Percentiles rank a stretch among this genome's conserved stretches.
phyloP scores from a whole-genome alignment of 2,888 invertebrate genomes.

The Ptilodon capucinus region DNA sequence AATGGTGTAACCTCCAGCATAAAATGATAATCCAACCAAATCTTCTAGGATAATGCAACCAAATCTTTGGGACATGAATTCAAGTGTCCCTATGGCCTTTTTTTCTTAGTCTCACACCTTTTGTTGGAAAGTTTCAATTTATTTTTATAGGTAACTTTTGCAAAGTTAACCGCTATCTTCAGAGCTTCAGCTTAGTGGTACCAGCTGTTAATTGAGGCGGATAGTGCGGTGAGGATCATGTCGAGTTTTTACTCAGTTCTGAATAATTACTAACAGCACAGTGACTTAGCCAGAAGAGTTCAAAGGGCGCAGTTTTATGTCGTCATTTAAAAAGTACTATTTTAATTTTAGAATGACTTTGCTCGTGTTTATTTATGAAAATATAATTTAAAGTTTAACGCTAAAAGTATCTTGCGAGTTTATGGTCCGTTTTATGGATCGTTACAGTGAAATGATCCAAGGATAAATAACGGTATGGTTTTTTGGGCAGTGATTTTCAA shows the following conservation, averaged over 20 bases:
- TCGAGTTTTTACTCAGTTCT: slow-evolving; percentile 52
- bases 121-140: too few species aligned
- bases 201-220: slow-evolving; percentile 56
- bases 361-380: slow-evolving; percentile 39
- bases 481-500: too few species aligned
- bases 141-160: too few species aligned
- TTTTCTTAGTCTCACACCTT: too few species aligned
- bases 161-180: slow-evolving; percentile 3
- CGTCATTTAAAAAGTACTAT: slow-evolving; percentile 52
- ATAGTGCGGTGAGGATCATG: slow-evolving; percentile 49
- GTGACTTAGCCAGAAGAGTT: slow-evolving; percentile 42
- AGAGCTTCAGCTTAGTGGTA: slow-evolving; percentile 27
- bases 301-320: slow-evolving; percentile 49
- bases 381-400: slow-evolving; percentile 31
- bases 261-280: slow-evolving; percentile 55
- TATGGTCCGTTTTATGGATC: slow-evolving; percentile 22
- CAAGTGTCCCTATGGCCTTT: too few species aligned
- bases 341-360: slow-evolving; percentile 44
- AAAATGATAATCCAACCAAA: too few species aligned
- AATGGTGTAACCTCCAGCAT: too few species aligned
- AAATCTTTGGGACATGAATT: too few species aligned
- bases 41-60: too few species aligned
- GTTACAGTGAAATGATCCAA: slow-evolving; percentile 12
- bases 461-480: too few species aligned
- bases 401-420: neutral